A percentile compares a stretch with the other conserved stretches of the same genome.
These are phyloP conservation scores for Pempheris klunzingeri DNA, from an alignment of 2,797 vertebrate genomes.

Conservation along the genomic window DNA sequence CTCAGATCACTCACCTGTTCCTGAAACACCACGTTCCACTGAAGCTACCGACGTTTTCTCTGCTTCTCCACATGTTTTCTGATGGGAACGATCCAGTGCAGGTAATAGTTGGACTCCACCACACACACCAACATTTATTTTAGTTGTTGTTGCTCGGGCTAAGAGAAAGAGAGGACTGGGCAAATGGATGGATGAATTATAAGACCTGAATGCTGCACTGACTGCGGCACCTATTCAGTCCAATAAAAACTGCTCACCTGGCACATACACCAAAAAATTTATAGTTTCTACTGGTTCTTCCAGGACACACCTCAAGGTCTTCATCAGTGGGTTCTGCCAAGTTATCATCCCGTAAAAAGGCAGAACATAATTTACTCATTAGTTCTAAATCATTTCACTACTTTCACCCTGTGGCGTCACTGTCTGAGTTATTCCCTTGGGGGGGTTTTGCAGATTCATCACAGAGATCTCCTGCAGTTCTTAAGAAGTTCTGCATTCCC, in stretches of 20 bases:
- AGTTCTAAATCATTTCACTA: background rate
- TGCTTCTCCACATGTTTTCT: constrained; percentile 75
- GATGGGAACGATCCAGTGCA: constrained; percentile 50
- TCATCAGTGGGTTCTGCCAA: background rate
- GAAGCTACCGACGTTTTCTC: constrained; percentile 71
- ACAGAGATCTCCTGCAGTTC: constrained; percentile 38
- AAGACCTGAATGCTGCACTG: no score
- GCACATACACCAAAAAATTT: no score
- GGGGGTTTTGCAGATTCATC: constrained; percentile 41
- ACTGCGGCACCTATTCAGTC: no score
- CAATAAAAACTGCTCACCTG: no score
- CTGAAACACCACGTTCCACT: constrained; percentile 76
- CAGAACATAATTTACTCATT: no score
- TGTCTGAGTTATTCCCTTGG: no score
- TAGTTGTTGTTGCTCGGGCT: no score
- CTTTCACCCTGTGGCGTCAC: background rate
- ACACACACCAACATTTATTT: no score
- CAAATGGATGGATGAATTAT: no score
- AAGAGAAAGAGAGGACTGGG: no score
- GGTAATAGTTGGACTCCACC: constrained; percentile 54
- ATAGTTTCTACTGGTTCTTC: no score
- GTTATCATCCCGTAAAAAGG: background rate
- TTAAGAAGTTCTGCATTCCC: constrained; percentile 14
- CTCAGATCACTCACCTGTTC: constrained; percentile 69
- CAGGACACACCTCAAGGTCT: background rate